These are phyloP conservation scores for Stercorarius parasiticus DNA, from an alignment of 2,113 vertebrate species.

Conservation along the genomic window DNA sequence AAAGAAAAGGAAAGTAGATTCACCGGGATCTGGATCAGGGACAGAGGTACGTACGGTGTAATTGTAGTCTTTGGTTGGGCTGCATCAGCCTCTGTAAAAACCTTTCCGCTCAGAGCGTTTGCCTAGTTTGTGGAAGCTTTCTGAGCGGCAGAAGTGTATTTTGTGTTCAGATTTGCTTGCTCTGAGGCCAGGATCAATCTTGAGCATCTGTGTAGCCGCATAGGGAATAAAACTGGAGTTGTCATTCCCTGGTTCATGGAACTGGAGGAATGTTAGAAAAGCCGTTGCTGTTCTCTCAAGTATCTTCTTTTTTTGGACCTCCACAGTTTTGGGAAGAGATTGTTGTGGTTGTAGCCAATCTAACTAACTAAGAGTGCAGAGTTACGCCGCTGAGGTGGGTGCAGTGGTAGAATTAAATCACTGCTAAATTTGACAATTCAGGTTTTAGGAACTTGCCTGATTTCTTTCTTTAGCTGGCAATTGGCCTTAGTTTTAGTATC, in stretches of 20 bases:
- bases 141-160: background rate
- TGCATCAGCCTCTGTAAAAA: background rate
- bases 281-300: background rate
- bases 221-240: background rate
- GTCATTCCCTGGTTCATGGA: background rate
- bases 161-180: background rate
- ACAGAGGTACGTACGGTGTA: constrained; percentile 81
- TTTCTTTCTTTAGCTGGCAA: background rate
- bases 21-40: constrained; percentile 78
- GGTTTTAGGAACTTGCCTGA: background rate
- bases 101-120: background rate
- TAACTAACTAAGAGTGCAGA: background rate
- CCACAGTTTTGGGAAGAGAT: background rate
- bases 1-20: constrained; percentile 89
- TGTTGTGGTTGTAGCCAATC: background rate
- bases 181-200: background rate
- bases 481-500: background rate
- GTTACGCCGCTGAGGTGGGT: background rate
- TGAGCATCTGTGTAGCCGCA: background rate
- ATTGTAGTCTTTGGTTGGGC: background rate
- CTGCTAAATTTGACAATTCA: background rate
- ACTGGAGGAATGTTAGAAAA: background rate
- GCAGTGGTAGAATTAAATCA: background rate
- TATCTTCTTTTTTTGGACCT: background rate
- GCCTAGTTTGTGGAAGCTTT: background rate